Evolutionary conservation across 2,113 vertebrate genomes (phyloP).

Genomic region (Stercorarius parasiticus): DNA sequence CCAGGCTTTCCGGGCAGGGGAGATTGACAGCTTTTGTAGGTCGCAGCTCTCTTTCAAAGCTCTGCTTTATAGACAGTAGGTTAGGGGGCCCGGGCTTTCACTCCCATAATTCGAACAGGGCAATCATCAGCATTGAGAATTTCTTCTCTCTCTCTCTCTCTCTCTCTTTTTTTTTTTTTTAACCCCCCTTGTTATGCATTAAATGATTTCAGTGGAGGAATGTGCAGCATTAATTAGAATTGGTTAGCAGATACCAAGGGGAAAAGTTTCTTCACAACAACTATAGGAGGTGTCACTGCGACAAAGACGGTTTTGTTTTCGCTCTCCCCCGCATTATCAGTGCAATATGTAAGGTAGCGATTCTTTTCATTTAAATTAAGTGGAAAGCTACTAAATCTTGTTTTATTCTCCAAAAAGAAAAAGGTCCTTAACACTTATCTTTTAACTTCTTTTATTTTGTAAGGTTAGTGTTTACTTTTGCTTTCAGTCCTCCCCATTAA

Average conservation of each 20-base stretch:
- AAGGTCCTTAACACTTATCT: conserved; percentile 80
- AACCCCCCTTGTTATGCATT: conserved; percentile 92
- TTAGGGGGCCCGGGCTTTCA: conserved; percentile 83
- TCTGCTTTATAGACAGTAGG: conserved; percentile 96
- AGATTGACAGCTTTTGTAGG: conserved; percentile 99
- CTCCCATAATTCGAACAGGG: conserved; percentile 82
- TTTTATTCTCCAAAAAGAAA: conserved; percentile 83
- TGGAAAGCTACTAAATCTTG: conserved; percentile 99
- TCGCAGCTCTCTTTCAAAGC: conserved; percentile 90
- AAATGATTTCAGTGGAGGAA: conserved; percentile 96
- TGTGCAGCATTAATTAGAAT: conserved; percentile 99
- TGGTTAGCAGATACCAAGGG: conserved; percentile 95
- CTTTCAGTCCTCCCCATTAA: conserved; percentile 76
- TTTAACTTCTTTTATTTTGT: conserved; percentile 80
- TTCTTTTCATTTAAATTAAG: conserved; percentile 99
- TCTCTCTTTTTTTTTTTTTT: conserved; percentile 70
- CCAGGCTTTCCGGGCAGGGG: conserved; percentile 88
- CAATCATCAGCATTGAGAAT: conserved; percentile 82
- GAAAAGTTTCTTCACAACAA: conserved; percentile 93
- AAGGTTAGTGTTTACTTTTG: conserved; percentile 80
- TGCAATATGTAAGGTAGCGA: conserved; percentile 99
- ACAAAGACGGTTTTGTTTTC: conserved; percentile 97
- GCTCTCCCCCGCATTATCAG: conserved; percentile 93
- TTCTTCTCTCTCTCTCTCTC: conserved; percentile 57
- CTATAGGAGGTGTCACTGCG: conserved; percentile 93